Base-by-base conservation (phyloP, 2,888 invertebrate genomes). In the Masnerella sp. region DNA sequence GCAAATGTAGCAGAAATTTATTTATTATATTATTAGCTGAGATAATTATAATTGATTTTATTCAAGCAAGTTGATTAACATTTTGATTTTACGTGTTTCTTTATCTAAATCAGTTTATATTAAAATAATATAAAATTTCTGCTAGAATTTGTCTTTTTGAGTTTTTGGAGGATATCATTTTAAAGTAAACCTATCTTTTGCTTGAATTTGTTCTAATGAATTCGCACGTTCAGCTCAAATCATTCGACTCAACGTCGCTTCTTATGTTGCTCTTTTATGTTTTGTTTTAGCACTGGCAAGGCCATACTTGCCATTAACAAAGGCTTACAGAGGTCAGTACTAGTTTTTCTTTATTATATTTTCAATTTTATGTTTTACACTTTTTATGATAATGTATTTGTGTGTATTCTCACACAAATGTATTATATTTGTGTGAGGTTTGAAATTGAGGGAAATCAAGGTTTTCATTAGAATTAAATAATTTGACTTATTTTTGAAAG, bases 221-320 rank as follows among this genome's bases (percentile, higher is more conserved):
- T 59, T 71, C 56, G 75, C 77, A 79, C 77, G 75, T 79, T 80
- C 76, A 78, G 79, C 78, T 80, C 78, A 65, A 69, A 74, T 74
- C 77, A 80, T 76, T 74, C 72, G 80, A 82, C 77, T 79, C 76
- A 80, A 82, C 80, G 82, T 86, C 80, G 84, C 82, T 82, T 86
- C 85, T 86, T 86, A 86, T 81, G 83, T 85, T 84, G 81, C 88
- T 88, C 87, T 89, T 89, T 88, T 89, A 88, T 89, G 88, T 89
- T 90, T 90, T 89, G 89, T 90, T 91, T 90, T 91, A 91, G 91
- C 91, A 90, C 94, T 89, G 94, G 94, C 89, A 94, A 94, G 90
- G 93, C 93, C 86, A 91, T 94, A 89, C 92, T 94, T 88, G 93
- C 94, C 89, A 93, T 94, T 90, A 94, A 94, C 91, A 94, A 94